Evolutionary conservation across 1,140 invertebrate species (phyloP), one percentile per base, ranked within the genome.

Genomic region (Nasonia vitripennis): DNA sequence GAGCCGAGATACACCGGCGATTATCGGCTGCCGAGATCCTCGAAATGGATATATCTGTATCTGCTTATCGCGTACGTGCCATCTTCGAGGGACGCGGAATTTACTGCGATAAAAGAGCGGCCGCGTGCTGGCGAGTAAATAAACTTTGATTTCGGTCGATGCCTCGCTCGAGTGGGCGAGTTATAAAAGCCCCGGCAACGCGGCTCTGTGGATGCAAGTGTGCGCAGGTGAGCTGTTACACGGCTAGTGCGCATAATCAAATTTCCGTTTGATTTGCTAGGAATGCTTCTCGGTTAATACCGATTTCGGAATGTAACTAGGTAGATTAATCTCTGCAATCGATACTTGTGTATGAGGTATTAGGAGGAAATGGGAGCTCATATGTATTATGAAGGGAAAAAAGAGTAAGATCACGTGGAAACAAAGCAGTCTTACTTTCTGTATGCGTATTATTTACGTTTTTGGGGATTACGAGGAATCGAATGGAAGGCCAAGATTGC

Each of bases 1-100:
- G 55, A 31, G 2, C 7, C 23, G 41, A 77, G 41, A 84, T 84
- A 84, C 68, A 55, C 55, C 4, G 20, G 6, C 37, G 37, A 84
- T 84, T 78, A 84, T 84, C 74, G 75, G 37, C 4, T 23, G 68
- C 6, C n/a, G 3, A 45, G 48, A 83, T 62, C 73, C 73, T 67
- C 51, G 20, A 75, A 67, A 12, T 67, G 48, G 34, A 70, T 78
- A 48, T 70, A 48, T 79, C 67, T 84, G 62, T 79, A 79, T 84
- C 67, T 84, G 17, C n/a, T 81, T 80, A 85, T 85, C 84, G 27
- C 51, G 84, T 85, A 85, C 84, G 84, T 85, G 84, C 78, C 78
- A 85, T 85, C 84, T 71, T 62, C 10, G n/a, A 81, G 48, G 78
- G 41, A 75, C 78, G 14, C 68, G 71, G 84, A 85, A 85, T 80